These are phyloP conservation scores for Boleophthalmus pectinirostris DNA, from an alignment of 2,113 vertebrate genomes.

Conservation along the genomic window DNA sequence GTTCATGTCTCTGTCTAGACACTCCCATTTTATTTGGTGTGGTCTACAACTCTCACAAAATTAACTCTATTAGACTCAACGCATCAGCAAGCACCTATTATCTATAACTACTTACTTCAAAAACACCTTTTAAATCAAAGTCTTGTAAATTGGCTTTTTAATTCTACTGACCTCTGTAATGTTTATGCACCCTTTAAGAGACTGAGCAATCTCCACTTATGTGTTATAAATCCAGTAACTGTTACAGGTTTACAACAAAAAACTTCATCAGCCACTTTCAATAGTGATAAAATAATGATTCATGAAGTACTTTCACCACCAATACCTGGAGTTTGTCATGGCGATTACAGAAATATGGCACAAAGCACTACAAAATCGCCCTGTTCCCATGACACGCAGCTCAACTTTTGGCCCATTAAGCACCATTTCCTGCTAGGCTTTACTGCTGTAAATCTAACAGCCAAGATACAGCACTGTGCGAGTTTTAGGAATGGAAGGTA, in stretches of 20 bases:
- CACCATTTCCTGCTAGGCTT: background rate
- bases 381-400: conserved; percentile 6
- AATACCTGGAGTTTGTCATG: background rate
- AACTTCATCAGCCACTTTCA: background rate
- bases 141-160: conserved; percentile 5
- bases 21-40: conserved; percentile 7
- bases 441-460: background rate
- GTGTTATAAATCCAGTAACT: background rate
- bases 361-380: background rate
- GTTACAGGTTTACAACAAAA: background rate
- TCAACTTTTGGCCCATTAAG: background rate
- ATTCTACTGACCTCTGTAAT: conserved; percentile 21
- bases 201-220: conserved; percentile 9
- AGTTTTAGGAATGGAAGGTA: background rate
- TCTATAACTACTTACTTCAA: conserved; percentile 6
- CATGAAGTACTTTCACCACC: background rate
- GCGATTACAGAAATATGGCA: background rate
- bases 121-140: conserved; percentile 2
- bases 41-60: background rate
- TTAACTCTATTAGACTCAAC: background rate
- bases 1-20: background rate
- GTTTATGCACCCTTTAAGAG: conserved; percentile 31
- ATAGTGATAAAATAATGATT: background rate
- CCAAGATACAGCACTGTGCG: background rate
- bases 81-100: conserved; percentile 10